These are phyloP conservation scores for Thaumetopoea pityocampa DNA, from an alignment of 1,140 invertebrate species.

Conservation along the genomic window DNA sequence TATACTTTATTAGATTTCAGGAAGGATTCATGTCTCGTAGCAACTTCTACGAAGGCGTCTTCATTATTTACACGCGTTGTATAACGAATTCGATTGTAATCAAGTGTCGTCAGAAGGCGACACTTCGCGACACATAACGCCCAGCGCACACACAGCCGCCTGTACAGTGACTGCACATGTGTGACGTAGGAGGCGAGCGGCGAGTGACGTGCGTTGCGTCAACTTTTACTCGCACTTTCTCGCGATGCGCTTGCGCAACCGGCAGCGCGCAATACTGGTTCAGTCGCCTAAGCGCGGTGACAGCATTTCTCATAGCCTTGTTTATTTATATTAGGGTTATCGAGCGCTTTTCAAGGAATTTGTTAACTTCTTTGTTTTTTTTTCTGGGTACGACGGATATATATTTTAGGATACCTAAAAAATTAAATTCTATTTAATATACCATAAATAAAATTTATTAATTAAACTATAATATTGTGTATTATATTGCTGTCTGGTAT, in stretches of 20 bases:
- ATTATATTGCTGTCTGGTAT: too few relatives aligned
- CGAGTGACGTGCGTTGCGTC: conserved; percentile 66
- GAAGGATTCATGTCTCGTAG: conserved; percentile 13
- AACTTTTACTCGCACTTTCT: conserved; percentile 75
- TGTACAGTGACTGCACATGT: conserved; percentile 32
- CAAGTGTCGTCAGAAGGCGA: conserved; percentile 52
- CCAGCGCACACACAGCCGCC: conserved; percentile 22
- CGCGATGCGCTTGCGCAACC: conserved; percentile 63
- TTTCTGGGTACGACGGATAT: too few relatives aligned
- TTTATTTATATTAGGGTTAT: too few relatives aligned
- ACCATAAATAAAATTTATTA: too few relatives aligned
- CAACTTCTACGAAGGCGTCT: conserved; percentile 23
- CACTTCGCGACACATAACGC: conserved; percentile 34
- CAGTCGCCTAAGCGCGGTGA: conserved; percentile 43
- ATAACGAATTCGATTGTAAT: conserved; percentile 56
- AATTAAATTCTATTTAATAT: too few relatives aligned
- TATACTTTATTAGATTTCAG: neutral
- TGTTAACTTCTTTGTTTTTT: too few relatives aligned
- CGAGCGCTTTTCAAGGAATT: too few relatives aligned
- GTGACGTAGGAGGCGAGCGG: conserved; percentile 42
- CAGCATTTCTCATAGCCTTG: conserved; percentile 62
- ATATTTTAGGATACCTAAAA: too few relatives aligned
- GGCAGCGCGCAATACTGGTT: conserved; percentile 58
- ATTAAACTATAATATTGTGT: too few relatives aligned
- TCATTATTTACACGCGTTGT: conserved; percentile 44